Conservation (phyloP, 2,797 vertebrate genomes). For the Crenuchus spilurus region DNA sequence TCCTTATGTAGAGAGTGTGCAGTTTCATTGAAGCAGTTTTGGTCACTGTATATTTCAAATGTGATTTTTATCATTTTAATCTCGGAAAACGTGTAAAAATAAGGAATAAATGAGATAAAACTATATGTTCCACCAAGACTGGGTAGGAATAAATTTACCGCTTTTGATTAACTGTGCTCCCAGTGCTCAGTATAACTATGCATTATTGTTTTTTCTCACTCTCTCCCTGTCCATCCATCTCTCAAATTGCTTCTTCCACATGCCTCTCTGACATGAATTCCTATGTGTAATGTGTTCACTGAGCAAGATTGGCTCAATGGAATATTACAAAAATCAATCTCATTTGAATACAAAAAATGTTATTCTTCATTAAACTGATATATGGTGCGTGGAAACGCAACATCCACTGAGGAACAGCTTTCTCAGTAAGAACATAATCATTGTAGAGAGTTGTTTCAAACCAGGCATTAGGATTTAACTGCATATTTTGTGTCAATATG, state of each 20-base stretch:
- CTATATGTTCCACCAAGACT: no score
- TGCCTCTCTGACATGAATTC: background rate
- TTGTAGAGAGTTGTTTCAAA: background rate
- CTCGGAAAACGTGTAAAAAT: no score
- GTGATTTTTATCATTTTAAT: no score
- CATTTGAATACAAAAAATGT: background rate
- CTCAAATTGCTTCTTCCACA: background rate
- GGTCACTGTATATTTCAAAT: no score
- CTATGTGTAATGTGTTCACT: background rate
- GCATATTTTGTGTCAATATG: no score
- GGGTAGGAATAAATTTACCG: background rate
- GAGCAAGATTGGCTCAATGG: background rate
- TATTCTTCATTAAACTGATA: slow-evolving; percentile 1
- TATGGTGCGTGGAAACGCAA: background rate
- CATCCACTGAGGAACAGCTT: no score
- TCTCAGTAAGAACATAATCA: background rate
- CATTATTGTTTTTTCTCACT: background rate
- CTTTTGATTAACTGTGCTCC: background rate
- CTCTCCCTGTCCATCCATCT: background rate
- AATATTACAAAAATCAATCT: slow-evolving; percentile 4
- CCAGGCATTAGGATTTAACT: no score
- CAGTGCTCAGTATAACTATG: background rate
- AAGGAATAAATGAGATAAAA: no score
- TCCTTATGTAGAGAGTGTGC: no score
- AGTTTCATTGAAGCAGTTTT: no score